These are phyloP conservation scores for Ceriagrion tenellum DNA, from an alignment of 2,888 invertebrate genomes.

Conservation along the genomic window DNA sequence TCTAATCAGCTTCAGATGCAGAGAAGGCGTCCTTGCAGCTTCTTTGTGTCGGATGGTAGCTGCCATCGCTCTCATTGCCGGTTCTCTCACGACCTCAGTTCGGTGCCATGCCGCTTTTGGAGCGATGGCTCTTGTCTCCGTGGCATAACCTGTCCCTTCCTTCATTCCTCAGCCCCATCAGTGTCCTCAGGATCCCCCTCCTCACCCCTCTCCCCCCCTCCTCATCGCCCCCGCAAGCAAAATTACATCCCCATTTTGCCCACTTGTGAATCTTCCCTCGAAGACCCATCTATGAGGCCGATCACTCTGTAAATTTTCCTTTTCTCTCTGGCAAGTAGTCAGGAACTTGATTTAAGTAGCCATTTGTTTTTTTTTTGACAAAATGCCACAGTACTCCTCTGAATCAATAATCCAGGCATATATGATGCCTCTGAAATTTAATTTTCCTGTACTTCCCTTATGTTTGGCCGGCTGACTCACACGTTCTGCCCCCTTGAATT, in stretches of 20 bases:
- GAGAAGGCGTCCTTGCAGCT: slow-evolving; percentile 57
- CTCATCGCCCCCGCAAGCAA: slow-evolving; percentile 51
- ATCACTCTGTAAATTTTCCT: slow-evolving; percentile 35
- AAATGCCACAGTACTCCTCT: not conserved
- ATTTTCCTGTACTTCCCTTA: not conserved
- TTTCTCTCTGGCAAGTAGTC: not conserved
- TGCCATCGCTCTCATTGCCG: slow-evolving; percentile 78
- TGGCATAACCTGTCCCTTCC: slow-evolving; percentile 75
- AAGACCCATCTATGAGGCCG: slow-evolving; percentile 22
- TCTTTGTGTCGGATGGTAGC: slow-evolving; percentile 75
- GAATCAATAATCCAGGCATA: not conserved
- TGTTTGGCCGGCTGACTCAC: not conserved
- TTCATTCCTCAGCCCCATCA: slow-evolving; percentile 24
- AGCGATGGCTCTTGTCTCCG: slow-evolving; percentile 78
- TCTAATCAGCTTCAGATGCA: slow-evolving; percentile 22
- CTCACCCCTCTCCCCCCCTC: slow-evolving; percentile 38
- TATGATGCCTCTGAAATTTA: not conserved
- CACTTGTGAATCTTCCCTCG: not conserved
- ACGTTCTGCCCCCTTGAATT: not conserved
- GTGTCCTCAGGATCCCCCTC: not conserved
- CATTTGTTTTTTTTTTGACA: not conserved
- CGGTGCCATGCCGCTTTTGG: slow-evolving; percentile 79
- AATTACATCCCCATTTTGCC: slow-evolving; percentile 40
- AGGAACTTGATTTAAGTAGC: not conserved
- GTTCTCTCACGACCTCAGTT: slow-evolving; percentile 78